Evolutionary conservation across 2,797 vertebrate genomes (phyloP).

Genomic region (Odontamblyopus rebecca): DNA sequence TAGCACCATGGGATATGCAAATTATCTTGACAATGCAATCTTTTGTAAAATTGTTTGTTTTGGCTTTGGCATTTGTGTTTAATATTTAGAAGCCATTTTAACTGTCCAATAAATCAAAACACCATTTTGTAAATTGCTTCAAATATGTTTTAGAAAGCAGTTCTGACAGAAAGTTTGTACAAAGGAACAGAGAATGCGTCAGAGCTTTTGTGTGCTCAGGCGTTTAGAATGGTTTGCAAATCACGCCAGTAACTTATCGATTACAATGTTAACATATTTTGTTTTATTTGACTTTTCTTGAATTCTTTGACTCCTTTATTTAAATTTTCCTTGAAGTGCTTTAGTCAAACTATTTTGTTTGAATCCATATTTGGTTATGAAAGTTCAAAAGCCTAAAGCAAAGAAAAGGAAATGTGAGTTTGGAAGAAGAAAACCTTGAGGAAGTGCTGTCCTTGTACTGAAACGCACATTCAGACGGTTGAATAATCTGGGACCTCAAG

Average conservation of each 20-base stretch:
- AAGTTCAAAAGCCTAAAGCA: neutral
- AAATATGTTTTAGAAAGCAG: neutral
- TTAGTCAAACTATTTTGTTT: conserved; percentile 3
- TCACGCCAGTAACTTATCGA: conserved; percentile 1
- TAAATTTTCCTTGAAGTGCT: conserved; percentile 1
- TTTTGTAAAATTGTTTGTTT: conserved; percentile 7
- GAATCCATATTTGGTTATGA: neutral
- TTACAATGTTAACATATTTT: neutral
- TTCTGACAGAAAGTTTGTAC: neutral
- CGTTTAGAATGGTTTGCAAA: neutral
- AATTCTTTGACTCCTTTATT: neutral
- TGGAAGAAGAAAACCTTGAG: conserved; percentile 1
- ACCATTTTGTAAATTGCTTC: conserved; percentile 5
- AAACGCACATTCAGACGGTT: neutral
- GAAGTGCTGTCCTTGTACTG: neutral
- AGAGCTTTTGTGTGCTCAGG: neutral
- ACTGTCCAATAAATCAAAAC: conserved; percentile 12
- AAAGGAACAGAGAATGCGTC: neutral
- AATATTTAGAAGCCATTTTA: conserved; percentile 3
- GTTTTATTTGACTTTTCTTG: neutral
- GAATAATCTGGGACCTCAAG: no score
- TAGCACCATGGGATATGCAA: neutral
- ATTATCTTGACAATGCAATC: neutral
- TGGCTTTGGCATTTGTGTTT: neutral
- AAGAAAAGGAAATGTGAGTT: neutral